A percentile compares a stretch with the other conserved stretches of the same genome.
These are phyloP conservation scores for Nannoperca australis DNA, from an alignment of 2,797 vertebrate species.

Conservation along the genomic window DNA sequence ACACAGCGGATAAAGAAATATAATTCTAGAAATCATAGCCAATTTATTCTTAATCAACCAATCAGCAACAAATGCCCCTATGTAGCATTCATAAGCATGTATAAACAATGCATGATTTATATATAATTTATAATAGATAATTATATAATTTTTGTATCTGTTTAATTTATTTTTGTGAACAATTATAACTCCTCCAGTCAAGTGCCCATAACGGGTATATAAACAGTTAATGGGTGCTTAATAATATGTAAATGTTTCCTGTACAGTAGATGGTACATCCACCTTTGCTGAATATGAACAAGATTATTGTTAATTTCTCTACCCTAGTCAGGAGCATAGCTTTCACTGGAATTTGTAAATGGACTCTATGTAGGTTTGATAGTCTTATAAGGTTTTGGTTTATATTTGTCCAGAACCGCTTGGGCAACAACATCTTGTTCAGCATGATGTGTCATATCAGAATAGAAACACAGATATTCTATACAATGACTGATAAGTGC, in stretches of 20 bases:
- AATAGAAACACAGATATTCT: constrained; percentile 82
- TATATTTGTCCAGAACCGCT: constrained; percentile 78
- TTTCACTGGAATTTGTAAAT: constrained; percentile 57
- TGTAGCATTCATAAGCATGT: neutral
- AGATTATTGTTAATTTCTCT: constrained; percentile 22
- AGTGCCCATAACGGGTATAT: neutral
- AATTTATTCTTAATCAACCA: neutral
- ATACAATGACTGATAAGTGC: constrained; percentile 75
- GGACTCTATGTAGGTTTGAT: constrained; percentile 47
- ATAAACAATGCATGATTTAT: neutral
- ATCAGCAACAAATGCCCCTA: neutral
- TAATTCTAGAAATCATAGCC: neutral
- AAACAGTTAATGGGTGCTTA: neutral
- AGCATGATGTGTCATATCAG: constrained; percentile 65
- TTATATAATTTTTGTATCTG: no score
- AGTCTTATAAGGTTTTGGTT: constrained; percentile 79
- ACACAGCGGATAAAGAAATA: neutral
- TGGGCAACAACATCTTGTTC: constrained; percentile 68
- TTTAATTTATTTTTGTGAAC: neutral
- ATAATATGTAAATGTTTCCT: neutral
- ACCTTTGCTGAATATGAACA: constrained; percentile 28
- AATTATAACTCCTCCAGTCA: neutral
- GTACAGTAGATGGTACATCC: neutral
- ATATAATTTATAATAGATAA: no score
- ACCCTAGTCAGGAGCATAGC: constrained; percentile 28